Percentiles rank a stretch among this genome's conserved stretches.
These are phyloP conservation scores for Machimus atricapillus DNA, from an alignment of 2,888 invertebrate genomes.

Conservation along the genomic window DNA sequence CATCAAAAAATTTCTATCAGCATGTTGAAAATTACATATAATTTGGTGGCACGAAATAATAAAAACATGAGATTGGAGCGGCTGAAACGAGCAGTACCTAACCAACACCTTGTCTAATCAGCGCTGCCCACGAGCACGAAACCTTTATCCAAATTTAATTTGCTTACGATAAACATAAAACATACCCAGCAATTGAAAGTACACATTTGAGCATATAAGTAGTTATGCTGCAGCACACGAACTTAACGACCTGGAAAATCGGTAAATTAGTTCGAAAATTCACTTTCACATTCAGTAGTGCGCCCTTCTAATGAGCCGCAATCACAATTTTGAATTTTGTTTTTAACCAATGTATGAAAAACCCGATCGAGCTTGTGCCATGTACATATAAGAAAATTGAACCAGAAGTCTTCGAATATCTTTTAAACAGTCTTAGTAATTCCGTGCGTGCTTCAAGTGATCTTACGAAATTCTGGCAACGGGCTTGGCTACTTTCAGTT, in stretches of 20 bases:
- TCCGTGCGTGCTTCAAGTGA: not conserved
- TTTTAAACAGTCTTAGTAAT: not conserved
- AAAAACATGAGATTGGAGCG: not conserved
- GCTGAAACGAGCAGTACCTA: not conserved
- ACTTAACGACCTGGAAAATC: not conserved
- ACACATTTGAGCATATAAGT: not conserved
- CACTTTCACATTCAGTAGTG: not conserved
- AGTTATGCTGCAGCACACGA: not conserved
- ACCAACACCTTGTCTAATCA: not conserved
- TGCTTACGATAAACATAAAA: not conserved
- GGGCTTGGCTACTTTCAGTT: not conserved
- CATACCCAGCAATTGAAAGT: not conserved
- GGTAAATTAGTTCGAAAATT: not conserved
- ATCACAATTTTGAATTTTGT: not conserved
- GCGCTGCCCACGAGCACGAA: not conserved
- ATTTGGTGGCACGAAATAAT: not conserved
- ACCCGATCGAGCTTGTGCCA: not conserved
- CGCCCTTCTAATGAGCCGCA: not conserved
- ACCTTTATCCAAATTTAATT: not conserved
- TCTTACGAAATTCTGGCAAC: slow-evolving; percentile 12
- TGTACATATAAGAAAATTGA: not conserved
- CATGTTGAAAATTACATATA: not conserved
- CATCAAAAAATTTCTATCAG: too few species aligned
- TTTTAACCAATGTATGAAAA: not conserved
- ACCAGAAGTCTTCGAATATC: not conserved